phyloP scores from a whole-genome alignment of 64 coral and sea anemone species.

The Orbicella faveolata region DNA sequence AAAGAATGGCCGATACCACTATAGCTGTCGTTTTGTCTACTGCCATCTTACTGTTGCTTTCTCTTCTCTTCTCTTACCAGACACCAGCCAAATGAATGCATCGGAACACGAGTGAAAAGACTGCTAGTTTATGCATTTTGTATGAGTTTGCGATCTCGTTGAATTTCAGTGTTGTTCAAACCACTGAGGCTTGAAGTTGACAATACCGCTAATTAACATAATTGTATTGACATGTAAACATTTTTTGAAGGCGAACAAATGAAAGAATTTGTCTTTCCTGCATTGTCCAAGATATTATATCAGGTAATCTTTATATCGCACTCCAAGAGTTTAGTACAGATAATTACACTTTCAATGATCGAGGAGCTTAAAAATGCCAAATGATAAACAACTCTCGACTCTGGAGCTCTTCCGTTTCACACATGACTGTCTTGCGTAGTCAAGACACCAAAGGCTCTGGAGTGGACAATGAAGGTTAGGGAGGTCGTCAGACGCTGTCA shows the following conservation, averaged over 20 bases:
- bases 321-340: too few relatives aligned
- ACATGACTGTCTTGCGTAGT: too few relatives aligned
- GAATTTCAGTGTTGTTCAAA: not conserved
- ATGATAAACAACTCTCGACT: too few relatives aligned
- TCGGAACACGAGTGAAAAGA: not conserved
- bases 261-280: not conserved
- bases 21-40: constrained; percentile 1
- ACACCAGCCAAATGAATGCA: not conserved
- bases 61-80: not conserved
- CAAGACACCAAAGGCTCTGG: too few relatives aligned
- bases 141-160: not conserved
- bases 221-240: not conserved
- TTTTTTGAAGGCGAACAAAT: not conserved
- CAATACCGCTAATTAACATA: not conserved
- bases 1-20: constrained; percentile 27
- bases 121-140: constrained; percentile 1
- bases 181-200: not conserved
- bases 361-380: too few relatives aligned
- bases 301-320: too few relatives aligned
- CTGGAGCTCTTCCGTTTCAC: too few relatives aligned
- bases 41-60: not conserved
- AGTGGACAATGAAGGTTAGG: too few relatives aligned
- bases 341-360: too few relatives aligned
- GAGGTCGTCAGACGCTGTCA: too few relatives aligned
- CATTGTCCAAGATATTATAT: not conserved